Evolutionary conservation across 2,113 vertebrate genomes (phyloP).

Genomic region (Erythrolamprus reginae): DNA sequence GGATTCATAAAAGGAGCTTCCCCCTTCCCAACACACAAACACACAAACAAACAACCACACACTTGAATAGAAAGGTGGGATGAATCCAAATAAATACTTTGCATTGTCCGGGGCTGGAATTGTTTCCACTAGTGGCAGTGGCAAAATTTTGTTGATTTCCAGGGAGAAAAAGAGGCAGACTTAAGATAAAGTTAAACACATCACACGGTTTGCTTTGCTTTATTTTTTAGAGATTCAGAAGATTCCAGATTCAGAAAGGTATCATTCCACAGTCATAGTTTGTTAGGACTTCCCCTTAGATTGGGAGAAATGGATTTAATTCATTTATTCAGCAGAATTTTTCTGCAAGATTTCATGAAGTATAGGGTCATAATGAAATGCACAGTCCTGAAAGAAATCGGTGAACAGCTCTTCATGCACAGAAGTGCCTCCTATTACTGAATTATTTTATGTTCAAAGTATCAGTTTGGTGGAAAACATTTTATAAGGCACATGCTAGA

Average conservation of each 20-base stretch:
- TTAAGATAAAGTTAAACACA: neutral
- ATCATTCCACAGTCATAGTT: neutral
- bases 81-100: neutral
- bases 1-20: neutral
- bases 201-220: neutral
- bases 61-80: neutral
- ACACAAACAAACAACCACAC: neutral
- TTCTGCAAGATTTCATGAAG: neutral
- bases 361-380: neutral
- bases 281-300: too few relatives aligned
- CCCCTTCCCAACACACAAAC: too few relatives aligned
- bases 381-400: neutral
- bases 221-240: constrained; percentile 15
- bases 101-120: neutral
- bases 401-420: neutral
- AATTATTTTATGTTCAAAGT: neutral
- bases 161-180: neutral
- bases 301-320: neutral
- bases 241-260: neutral
- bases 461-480: neutral
- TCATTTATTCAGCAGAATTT: neutral
- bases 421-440: neutral
- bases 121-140: neutral
- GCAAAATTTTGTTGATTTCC: neutral
- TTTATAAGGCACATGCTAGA: constrained; percentile 8